Evolutionary conservation across 2,888 invertebrate species (phyloP), one percentile per base, ranked within the genome.

Genomic region (Oscheius myriophilus): DNA sequence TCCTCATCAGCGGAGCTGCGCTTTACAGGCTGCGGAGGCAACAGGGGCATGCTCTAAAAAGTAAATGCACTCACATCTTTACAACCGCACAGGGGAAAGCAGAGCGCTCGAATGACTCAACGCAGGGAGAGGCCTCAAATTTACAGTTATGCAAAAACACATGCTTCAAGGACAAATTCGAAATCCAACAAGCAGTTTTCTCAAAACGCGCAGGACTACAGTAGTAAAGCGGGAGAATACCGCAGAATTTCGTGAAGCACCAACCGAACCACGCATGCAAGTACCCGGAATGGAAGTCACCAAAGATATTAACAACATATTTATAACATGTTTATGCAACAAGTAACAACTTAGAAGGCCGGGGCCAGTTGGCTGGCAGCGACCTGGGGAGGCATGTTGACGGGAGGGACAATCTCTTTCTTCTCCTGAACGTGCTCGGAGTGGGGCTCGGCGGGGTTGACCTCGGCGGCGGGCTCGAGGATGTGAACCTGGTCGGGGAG

Each of bases 381-480:
- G 55, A 68, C 39, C n/a, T 69, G 72, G 45, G 70, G 42, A 46
- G 49, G 46, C 45, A 45, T 55, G 41, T 46, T 70, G 55, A 75
- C 63, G 64, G 70, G 70, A 26, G 71, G 73, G 52, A 71, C 64
- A 25, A 58, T 51, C 4, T 75, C 77, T 67, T 77, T 77, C 76
- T 81, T 80, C 71, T 75, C 78, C 63, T 84, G 81, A 67, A 83
- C 82, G 71, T 84, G 82, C 75, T 86, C 84, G 51, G 84, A 84
- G 76, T 76, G 81, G 52, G 86, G 86, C 66, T 74, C 75, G 55
- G 69, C 68, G 52, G 79, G 79, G 62, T 75, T 63, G 45, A 67
- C 65, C 64, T 97, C 97, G 86, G 97, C 96, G 89, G 96, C 96
- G 68, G 97, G 97, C 89, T 97, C 96, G 70, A 93, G 93, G 81